phyloP scores from a whole-genome alignment of 2,888 invertebrate genomes.

The Phrixothrix hirtus region DNA sequence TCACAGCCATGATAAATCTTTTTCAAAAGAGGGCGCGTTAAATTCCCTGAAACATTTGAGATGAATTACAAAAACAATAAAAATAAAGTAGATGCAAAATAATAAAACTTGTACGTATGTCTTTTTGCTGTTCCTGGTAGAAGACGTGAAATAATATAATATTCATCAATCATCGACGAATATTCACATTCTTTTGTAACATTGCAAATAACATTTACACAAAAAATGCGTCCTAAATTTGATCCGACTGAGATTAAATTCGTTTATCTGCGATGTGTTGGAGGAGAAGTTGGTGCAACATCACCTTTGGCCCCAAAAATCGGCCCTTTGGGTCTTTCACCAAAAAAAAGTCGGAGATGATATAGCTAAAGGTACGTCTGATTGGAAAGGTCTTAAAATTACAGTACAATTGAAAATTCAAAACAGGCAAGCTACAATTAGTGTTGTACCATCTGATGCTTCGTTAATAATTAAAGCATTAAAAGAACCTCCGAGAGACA shows the following conservation, averaged over 20 bases:
- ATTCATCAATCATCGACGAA: too few species aligned
- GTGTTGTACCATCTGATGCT: conserved; percentile 97
- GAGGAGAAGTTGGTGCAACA: conserved; percentile 99
- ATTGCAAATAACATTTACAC: conserved; percentile 86
- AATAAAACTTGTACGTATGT: too few species aligned
- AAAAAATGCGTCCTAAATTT: too few species aligned
- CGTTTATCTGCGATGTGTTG: conserved; percentile 94
- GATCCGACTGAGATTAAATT: conserved; percentile 98
- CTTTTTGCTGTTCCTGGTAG: too few species aligned
- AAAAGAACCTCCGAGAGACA: conserved; percentile 97
- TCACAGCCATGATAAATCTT: too few species aligned
- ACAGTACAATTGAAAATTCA: conserved; percentile 97
- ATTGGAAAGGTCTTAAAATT: conserved; percentile 99
- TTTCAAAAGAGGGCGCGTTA: too few species aligned
- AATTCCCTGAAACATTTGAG: too few species aligned
- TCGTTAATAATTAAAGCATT: conserved; percentile 96
- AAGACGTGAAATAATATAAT: too few species aligned
- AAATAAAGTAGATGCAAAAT: too few species aligned
- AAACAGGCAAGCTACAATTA: conserved; percentile 95
- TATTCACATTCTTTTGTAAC: conserved; percentile 26
- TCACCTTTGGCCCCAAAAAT: conserved; percentile 99
- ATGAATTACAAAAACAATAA: too few species aligned
- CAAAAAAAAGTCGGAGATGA: conserved; percentile 99
- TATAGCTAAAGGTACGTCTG: conserved; percentile 97
- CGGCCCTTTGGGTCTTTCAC: conserved; percentile 98